phyloP scores from a whole-genome alignment of 2,113 vertebrate genomes.

The Rattus rattus region DNA sequence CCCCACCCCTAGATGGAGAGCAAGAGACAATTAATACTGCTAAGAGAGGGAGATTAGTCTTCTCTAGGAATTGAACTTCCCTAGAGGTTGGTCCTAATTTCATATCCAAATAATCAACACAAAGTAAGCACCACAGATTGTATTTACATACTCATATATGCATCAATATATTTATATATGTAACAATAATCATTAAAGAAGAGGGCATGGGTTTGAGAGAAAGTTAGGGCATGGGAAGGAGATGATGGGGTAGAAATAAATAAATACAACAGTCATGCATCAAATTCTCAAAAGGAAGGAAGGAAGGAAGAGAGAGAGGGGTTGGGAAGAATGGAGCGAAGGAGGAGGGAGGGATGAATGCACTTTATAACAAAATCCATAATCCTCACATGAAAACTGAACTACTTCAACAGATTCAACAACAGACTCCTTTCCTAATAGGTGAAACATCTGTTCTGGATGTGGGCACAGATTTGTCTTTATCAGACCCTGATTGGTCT shows the following conservation, averaged over 20 bases:
- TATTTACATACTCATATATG: background rate
- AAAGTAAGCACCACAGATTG: background rate
- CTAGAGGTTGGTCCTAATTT: background rate
- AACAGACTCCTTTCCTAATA: constrained; percentile 68
- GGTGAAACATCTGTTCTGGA: constrained; percentile 75
- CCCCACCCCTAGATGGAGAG: background rate
- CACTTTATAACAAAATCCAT: constrained; percentile 55
- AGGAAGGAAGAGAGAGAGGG: too few relatives aligned
- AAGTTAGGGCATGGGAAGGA: too few relatives aligned
- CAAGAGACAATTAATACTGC: background rate
- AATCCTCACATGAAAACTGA: constrained; percentile 58
- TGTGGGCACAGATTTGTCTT: constrained; percentile 77
- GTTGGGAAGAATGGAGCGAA: background rate
- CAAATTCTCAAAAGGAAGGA: background rate
- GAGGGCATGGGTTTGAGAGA: background rate
- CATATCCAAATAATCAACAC: background rate
- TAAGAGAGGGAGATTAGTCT: background rate
- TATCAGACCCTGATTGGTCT: constrained; percentile 77
- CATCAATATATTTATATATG: background rate
- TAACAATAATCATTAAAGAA: background rate
- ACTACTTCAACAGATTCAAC: constrained; percentile 47
- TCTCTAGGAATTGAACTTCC: background rate
- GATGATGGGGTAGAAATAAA: background rate
- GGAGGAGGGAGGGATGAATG: background rate
- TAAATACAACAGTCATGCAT: background rate